Evolutionary conservation across 2,888 invertebrate genomes (phyloP).

Genomic region (Isotomurus palustris): DNA sequence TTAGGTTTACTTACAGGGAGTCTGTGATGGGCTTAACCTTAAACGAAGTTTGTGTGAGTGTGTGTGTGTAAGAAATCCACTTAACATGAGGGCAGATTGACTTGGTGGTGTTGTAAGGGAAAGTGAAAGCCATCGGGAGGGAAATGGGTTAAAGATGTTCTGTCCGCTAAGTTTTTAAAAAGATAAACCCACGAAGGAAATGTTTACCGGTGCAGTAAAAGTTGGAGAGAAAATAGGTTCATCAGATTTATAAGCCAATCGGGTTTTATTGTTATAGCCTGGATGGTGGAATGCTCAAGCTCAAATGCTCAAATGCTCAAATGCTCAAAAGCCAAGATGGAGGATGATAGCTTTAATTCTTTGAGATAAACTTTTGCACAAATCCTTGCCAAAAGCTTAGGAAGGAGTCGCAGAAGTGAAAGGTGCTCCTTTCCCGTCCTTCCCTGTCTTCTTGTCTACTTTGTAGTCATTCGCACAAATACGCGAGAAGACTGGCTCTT

Average conservation of each 20-base stretch:
- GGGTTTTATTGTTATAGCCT: conserved; percentile 15
- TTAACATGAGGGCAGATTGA: no score
- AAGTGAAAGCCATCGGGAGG: neutral
- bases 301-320: neutral
- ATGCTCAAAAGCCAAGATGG: conserved; percentile 3
- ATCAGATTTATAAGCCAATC: conserved; percentile 19
- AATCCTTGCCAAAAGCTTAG: conserved; percentile 12
- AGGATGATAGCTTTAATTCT: conserved; percentile 15
- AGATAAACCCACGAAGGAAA: conserved; percentile 12
- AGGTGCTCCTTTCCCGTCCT: no score
- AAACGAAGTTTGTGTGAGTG: no score
- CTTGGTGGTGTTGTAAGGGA: neutral
- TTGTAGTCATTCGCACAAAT: no score
- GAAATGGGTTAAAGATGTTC: conserved; percentile 7
- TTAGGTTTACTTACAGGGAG: no score
- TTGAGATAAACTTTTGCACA: conserved; percentile 10
- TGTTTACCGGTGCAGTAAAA: conserved; percentile 15
- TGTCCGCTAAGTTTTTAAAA: conserved; percentile 11
- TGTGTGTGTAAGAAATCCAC: no score
- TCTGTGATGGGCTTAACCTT: no score
- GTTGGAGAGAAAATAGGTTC: conserved; percentile 14
- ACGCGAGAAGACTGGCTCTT: no score
- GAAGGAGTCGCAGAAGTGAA: no score
- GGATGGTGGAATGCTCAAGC: no score
- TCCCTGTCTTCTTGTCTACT: no score